A percentile compares a stretch with the other conserved stretches of the same genome.
These are phyloP conservation scores for Lepus europaeus DNA, from an alignment of 2,113 vertebrate species.

Conservation along the genomic window DNA sequence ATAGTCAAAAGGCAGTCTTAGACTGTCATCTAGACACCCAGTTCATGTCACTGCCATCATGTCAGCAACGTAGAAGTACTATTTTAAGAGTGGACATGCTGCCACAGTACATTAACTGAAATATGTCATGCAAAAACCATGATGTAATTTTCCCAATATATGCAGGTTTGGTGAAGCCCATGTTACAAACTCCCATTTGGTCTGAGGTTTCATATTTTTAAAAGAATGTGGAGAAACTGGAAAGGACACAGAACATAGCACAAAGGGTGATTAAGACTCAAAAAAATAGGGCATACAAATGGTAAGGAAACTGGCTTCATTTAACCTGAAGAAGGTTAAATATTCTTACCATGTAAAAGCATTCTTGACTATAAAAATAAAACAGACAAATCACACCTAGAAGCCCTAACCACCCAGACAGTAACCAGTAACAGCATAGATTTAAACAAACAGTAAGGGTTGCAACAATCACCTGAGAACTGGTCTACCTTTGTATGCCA, in stretches of 20 bases:
- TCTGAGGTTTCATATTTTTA: slow-evolving; percentile 25
- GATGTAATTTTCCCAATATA: slow-evolving; percentile 58
- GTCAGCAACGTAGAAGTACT: neutral
- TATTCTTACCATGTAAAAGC: neutral
- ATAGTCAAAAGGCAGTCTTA: slow-evolving; percentile 51
- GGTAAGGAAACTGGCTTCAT: neutral
- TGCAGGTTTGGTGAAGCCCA: neutral
- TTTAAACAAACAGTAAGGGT: slow-evolving; percentile 38
- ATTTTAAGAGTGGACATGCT: slow-evolving; percentile 32
- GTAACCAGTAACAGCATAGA: slow-evolving; percentile 37
- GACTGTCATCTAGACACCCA: neutral
- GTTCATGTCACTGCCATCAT: neutral
- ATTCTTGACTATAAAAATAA: slow-evolving; percentile 48
- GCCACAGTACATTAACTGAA: slow-evolving; percentile 26
- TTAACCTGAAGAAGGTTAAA: slow-evolving; percentile 42
- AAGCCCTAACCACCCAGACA: slow-evolving; percentile 18
- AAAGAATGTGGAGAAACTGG: slow-evolving; percentile 53
- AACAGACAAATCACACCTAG: neutral
- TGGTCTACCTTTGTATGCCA: slow-evolving; percentile 53
- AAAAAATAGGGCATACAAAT: slow-evolving; percentile 22
- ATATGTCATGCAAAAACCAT: slow-evolving; percentile 12
- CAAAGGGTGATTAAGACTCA: slow-evolving; percentile 44
- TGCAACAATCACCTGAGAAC: neutral
- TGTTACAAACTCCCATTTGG: slow-evolving; percentile 41
- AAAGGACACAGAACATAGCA: neutral